These are phyloP conservation scores for Neomicropteryx cornuta DNA, from an alignment of 1,140 invertebrate genomes.

Conservation along the genomic window DNA sequence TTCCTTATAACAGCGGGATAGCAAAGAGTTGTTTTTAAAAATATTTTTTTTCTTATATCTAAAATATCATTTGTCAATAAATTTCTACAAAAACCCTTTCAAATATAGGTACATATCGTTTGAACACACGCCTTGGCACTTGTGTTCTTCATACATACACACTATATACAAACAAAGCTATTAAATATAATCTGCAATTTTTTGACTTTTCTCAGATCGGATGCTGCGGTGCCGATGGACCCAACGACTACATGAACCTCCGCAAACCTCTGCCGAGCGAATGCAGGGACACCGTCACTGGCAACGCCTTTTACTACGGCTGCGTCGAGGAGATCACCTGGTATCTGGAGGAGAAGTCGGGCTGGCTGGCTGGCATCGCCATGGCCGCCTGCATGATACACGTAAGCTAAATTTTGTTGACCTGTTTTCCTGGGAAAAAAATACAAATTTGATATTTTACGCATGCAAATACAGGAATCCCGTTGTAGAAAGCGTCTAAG, in stretches of 20 bases:
- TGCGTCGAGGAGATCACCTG: constrained; percentile 77
- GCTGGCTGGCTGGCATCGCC: constrained; percentile 71
- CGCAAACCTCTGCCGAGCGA: constrained; percentile 67
- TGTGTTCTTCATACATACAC: too few relatives aligned
- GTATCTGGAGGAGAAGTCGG: constrained; percentile 71
- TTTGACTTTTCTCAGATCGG: constrained; percentile 56
- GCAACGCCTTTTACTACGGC: constrained; percentile 77
- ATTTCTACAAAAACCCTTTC: too few relatives aligned
- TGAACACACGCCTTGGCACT: too few relatives aligned
- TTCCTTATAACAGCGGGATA: too few relatives aligned
- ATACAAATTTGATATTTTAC: constrained; percentile 4
- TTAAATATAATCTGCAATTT: too few relatives aligned
- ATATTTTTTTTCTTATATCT: too few relatives aligned
- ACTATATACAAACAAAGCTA: too few relatives aligned
- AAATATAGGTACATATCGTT: too few relatives aligned
- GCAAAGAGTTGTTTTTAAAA: too few relatives aligned
- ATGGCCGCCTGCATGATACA: constrained; percentile 60
- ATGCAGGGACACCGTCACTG: constrained; percentile 76
- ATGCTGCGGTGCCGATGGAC: constrained; percentile 74
- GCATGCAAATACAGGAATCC: neutral
- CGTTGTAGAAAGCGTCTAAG: too few relatives aligned
- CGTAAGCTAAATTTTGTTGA: constrained; percentile 39
- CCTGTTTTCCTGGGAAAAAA: too few relatives aligned
- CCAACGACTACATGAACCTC: constrained; percentile 64
- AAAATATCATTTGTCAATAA: too few relatives aligned